These are phyloP conservation scores for Rhagoletis zephyria DNA, from an alignment of 1,140 invertebrate species.

Conservation along the genomic window DNA sequence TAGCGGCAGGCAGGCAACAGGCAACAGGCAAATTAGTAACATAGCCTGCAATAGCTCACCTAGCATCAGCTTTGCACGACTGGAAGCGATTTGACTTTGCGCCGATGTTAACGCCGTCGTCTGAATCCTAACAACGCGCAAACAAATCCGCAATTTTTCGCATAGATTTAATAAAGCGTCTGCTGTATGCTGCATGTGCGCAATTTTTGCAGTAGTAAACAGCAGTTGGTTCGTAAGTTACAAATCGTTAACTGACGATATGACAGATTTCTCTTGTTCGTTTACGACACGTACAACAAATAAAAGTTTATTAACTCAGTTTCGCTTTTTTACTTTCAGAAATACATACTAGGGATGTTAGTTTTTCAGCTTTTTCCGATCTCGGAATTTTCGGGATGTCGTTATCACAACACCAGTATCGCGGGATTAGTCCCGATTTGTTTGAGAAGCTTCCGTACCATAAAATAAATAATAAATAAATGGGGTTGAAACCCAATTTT, in stretches of 20 bases:
- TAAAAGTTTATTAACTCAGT: slow-evolving; percentile 36
- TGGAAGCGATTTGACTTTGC: not conserved
- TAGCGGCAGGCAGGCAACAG: not conserved
- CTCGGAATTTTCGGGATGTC: too few species aligned
- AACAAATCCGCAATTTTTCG: not conserved
- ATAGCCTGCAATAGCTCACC: not conserved
- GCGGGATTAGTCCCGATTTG: too few species aligned
- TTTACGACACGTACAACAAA: slow-evolving; percentile 44
- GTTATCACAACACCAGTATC: too few species aligned
- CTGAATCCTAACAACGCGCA: slow-evolving; percentile 29
- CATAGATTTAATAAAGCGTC: slow-evolving; percentile 6
- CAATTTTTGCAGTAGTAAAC: not conserved
- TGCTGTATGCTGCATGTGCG: not conserved
- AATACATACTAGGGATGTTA: too few species aligned
- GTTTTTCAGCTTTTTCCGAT: too few species aligned
- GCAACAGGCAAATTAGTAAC: slow-evolving; percentile 34
- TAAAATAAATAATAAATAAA: too few species aligned
- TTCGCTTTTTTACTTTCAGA: not conserved
- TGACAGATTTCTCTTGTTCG: not conserved
- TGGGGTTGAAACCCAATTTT: too few species aligned
- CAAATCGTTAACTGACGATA: too few species aligned
- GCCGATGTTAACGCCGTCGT: slow-evolving; percentile 16
- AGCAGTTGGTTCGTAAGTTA: not conserved
- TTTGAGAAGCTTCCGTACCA: too few species aligned
- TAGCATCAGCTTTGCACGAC: not conserved